Base-by-base conservation (phyloP, 2,888 invertebrate genomes). In the Dermolepida albohirtum region DNA sequence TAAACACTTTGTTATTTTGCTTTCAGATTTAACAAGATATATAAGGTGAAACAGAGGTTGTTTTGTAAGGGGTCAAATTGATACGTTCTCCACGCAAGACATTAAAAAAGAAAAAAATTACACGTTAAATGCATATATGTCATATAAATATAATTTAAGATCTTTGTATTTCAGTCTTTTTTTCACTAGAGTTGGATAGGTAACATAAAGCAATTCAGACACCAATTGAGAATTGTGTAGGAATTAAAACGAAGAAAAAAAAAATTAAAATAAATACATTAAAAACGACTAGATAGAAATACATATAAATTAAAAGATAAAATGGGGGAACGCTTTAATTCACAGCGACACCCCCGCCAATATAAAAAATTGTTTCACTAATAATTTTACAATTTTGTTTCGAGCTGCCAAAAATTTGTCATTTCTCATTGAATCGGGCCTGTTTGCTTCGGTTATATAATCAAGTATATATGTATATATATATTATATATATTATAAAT, bases 161-260 rank as follows among this genome's bases (percentile, higher is more conserved):
- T 72, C 72, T 72, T 71, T 70, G 65, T 68, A 62, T 70, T 54
- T 73, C 73, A 73, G 73, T 73, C 73, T 73, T 73, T 71, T 50
- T 66, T 59, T 67, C 66, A 67, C 66, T 67, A 67, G 66, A 67
- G 57, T 67, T 67, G 43, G 50, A 57, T 59, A 67, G 66, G 66
- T 67, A 57, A 34, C 34, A 34, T 34, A 34, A 34, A 34, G 34
- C 34, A 34, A 34, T 34, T 34, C 34, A 34, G 34, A 34, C 34
- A 34, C 34, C 34, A 34, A 34, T 34, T 34, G 34, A 34, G 34
- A 34, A 34, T 34, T 7, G 34, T 34, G 6, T 34, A 34, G 34
- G 34, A 10, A 34, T 34, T 34, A 34, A 34, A 34, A n/a, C n/a
- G n/a, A n/a, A 34, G 6, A 34, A 34, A 34, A 8, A 34, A 34